Evolutionary conservation across 2,113 vertebrate genomes (phyloP).

Genomic region (Notechis scutatus): DNA sequence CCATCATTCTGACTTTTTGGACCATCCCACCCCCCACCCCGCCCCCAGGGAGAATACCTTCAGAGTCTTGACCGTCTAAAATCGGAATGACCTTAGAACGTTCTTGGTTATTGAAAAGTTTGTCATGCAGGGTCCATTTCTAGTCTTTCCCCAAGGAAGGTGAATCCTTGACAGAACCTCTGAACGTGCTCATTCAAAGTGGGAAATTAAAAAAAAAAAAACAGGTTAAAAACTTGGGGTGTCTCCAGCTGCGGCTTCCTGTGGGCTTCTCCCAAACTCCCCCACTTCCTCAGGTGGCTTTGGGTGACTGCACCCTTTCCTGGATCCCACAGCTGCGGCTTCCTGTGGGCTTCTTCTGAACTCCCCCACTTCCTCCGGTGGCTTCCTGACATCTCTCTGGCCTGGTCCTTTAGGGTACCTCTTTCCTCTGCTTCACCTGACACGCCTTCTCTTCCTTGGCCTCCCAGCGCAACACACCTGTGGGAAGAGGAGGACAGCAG

Average conservation of each 20-base stretch:
- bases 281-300: conserved; percentile 21
- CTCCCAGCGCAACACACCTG: too few species aligned
- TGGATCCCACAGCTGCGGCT: neutral
- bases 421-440: neutral
- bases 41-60: neutral
- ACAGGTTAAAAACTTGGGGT: neutral
- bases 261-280: neutral
- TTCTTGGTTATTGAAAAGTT: neutral
- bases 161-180: neutral
- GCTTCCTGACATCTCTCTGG: conserved; percentile 20
- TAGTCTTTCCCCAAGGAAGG: neutral
- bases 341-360: neutral
- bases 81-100: neutral
- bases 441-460: conserved; percentile 4
- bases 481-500: too few species aligned
- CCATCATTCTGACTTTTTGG: neutral
- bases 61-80: neutral
- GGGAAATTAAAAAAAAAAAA: neutral
- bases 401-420: neutral
- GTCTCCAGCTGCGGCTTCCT: rapidly evolving
- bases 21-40: neutral
- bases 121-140: neutral
- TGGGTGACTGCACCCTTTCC: neutral
- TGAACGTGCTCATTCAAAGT: neutral
- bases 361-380: conserved; percentile 25